Evolutionary conservation across 92 coral and sea anemone species (phyloP).

Genomic region (Porites divaricata): DNA sequence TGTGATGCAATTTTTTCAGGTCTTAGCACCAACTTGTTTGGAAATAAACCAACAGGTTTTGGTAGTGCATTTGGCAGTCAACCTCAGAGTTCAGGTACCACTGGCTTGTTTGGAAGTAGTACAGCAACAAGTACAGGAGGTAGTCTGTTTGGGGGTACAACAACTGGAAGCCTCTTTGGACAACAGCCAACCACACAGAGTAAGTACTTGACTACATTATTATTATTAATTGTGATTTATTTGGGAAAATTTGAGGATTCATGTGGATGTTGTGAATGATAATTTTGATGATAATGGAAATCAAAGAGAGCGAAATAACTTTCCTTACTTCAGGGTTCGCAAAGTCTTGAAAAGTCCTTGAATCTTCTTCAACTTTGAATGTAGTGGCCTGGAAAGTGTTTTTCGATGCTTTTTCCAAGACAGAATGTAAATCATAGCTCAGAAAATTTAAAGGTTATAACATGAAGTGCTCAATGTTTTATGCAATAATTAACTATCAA

Average conservation of each 20-base stretch:
- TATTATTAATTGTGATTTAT: neutral
- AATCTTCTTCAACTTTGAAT: no score
- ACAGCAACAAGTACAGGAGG: slow-evolving; percentile 48
- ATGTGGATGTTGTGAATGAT: no score
- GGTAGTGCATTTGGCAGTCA: slow-evolving; percentile 42
- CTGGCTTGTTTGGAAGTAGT: slow-evolving; percentile 58
- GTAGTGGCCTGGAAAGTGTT: no score
- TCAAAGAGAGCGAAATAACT: no score
- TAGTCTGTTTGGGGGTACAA: slow-evolving; percentile 48
- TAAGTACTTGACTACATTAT: neutral
- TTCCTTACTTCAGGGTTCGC: no score
- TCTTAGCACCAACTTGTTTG: slow-evolving; percentile 54
- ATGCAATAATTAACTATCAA: no score
- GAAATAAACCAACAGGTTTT: slow-evolving; percentile 40
- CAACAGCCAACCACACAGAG: slow-evolving; percentile 59
- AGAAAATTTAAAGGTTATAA: no score
- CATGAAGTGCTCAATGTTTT: no score
- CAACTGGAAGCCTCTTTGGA: slow-evolving; percentile 68
- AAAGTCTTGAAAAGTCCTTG: no score
- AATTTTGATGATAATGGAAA: no score
- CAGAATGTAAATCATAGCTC: no score
- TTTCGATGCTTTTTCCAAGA: no score
- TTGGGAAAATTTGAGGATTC: neutral
- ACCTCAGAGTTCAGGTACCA: slow-evolving; percentile 54
- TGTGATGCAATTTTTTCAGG: neutral